Evolutionary conservation across 2,888 invertebrate genomes (phyloP).

Genomic region (Nasonovia ribisnigri): DNA sequence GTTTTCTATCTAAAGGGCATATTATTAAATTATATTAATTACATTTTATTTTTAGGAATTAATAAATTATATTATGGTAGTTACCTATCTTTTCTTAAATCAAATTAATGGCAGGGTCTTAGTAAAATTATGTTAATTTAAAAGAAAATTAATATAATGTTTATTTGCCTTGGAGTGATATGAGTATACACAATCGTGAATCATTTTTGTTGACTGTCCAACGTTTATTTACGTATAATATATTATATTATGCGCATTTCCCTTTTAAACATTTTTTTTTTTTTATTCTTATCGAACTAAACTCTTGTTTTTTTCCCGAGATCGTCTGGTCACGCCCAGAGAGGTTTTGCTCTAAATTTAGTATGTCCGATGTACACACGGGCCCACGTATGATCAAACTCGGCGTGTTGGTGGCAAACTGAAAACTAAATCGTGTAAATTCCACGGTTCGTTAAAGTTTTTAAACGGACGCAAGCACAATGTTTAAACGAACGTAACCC

Average conservation of each 20-base stretch:
- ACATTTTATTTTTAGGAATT: background rate
- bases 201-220: constrained; percentile 45
- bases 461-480: background rate
- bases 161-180: background rate
- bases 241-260: constrained; percentile 10
- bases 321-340: background rate
- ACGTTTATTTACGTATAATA: constrained; percentile 38
- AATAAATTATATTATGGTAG: background rate
- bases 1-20: background rate
- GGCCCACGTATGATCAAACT: background rate
- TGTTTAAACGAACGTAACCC: background rate
- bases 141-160: background rate
- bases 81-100: background rate
- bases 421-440: background rate
- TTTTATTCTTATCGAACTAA: background rate
- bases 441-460: background rate
- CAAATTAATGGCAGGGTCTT: background rate
- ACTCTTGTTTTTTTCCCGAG: background rate
- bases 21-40: background rate
- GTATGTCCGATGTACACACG: background rate
- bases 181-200: background rate
- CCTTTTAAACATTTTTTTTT: background rate
- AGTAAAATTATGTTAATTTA: background rate
- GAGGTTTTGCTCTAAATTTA: constrained; percentile 51
- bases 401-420: background rate